phyloP scores from a whole-genome alignment of 2,113 vertebrate species.

The Malurus alboscapulatus region DNA sequence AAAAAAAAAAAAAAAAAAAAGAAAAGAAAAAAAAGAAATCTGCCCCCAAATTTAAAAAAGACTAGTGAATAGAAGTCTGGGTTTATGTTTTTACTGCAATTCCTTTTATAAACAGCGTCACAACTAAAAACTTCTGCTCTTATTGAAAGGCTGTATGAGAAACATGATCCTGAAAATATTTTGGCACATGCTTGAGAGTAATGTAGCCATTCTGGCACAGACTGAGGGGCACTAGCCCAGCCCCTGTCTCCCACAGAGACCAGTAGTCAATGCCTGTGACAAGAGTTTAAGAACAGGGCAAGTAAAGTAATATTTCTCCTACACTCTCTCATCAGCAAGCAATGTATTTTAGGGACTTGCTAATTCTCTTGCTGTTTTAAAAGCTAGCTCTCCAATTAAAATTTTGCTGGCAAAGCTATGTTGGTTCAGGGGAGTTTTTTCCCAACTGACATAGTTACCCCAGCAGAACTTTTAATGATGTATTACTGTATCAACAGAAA shows the following conservation, averaged over 20 bases:
- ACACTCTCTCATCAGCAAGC: background rate
- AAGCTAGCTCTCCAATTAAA: conserved; percentile 20
- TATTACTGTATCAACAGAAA: background rate
- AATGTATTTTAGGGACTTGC: background rate
- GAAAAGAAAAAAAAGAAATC: conserved; percentile 3
- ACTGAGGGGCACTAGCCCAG: background rate
- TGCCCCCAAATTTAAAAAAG: background rate
- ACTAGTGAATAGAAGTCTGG: background rate
- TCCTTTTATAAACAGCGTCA: background rate
- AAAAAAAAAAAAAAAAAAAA: conserved; percentile 16
- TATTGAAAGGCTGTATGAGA: background rate
- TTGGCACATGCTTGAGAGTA: background rate
- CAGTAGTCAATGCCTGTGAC: background rate
- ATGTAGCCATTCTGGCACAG: background rate
- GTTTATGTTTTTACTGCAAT: background rate
- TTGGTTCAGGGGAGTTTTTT: conserved; percentile 25
- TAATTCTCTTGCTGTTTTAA: conserved; percentile 34
- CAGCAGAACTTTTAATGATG: conserved; percentile 29
- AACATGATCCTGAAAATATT: conserved; percentile 1
- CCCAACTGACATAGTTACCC: background rate
- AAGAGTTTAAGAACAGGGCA: background rate
- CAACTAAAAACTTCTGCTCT: background rate
- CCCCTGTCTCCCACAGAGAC: background rate
- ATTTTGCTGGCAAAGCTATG: conserved; percentile 25
- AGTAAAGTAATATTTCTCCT: conserved; percentile 1